These are phyloP conservation scores for Smutsia gigantea DNA, from an alignment of 2,797 vertebrate genomes.

Conservation along the genomic window DNA sequence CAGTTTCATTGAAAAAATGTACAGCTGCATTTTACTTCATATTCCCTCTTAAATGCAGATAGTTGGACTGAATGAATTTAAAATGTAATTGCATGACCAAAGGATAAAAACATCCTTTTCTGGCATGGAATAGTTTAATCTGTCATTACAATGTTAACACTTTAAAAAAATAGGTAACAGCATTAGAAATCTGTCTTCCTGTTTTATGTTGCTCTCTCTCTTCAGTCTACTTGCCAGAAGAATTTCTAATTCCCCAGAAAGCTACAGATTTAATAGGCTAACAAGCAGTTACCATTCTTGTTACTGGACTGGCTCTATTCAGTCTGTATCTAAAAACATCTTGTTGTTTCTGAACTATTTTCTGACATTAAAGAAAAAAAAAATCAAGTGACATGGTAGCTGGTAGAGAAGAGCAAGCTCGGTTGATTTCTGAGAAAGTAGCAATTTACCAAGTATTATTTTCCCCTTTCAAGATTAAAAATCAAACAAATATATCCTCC, in stretches of 20 bases:
- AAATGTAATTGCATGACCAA: slow-evolving; percentile 60
- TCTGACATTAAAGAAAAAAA: background rate
- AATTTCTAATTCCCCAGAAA: slow-evolving; percentile 67
- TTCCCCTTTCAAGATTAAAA: slow-evolving; percentile 46
- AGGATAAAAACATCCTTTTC: slow-evolving; percentile 64
- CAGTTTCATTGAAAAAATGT: slow-evolving; percentile 35
- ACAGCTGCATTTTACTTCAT: slow-evolving; percentile 47
- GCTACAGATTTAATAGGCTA: slow-evolving; percentile 59
- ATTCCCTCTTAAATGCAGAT: slow-evolving; percentile 51
- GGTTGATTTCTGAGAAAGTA: slow-evolving; percentile 43
- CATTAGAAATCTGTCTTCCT: slow-evolving; percentile 73
- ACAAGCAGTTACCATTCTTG: slow-evolving; percentile 24
- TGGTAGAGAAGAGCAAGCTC: background rate
- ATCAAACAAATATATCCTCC: slow-evolving; percentile 43
- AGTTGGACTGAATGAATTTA: slow-evolving; percentile 53
- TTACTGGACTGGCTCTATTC: slow-evolving; percentile 52
- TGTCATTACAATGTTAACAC: slow-evolving; percentile 33
- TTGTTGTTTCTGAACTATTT: slow-evolving; percentile 43
- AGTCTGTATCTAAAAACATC: slow-evolving; percentile 63
- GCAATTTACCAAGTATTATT: slow-evolving; percentile 20
- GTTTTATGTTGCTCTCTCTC: slow-evolving; percentile 48
- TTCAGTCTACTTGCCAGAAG: slow-evolving; percentile 61
- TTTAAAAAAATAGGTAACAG: slow-evolving; percentile 70
- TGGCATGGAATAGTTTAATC: slow-evolving; percentile 51
- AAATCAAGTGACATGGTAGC: slow-evolving; percentile 17